These are phyloP conservation scores for Caenorhabditis sp. DNA, from an alignment of 2,888 invertebrate genomes.

Conservation along the genomic window DNA sequence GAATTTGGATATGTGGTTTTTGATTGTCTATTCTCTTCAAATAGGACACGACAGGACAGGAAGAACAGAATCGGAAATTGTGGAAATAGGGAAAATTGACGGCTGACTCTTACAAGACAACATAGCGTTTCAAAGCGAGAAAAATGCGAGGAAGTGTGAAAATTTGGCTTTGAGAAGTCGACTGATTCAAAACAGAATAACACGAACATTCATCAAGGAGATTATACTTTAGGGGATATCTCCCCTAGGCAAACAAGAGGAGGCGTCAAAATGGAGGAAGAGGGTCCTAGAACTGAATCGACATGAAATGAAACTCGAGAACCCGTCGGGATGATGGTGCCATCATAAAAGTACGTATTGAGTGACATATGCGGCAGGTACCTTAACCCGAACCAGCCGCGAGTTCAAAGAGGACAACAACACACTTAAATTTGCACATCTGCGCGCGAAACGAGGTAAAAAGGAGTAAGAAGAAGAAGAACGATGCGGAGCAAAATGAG, in stretches of 20 bases:
- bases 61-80: too few species aligned
- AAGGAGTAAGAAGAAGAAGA: too few species aligned
- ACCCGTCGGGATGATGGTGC: slow-evolving; percentile 49
- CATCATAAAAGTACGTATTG: slow-evolving; percentile 60
- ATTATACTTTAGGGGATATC: slow-evolving; percentile 52
- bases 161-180: not conserved
- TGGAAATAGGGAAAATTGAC: too few species aligned
- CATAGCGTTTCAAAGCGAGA: too few species aligned
- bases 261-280: slow-evolving; percentile 43
- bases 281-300: too few species aligned
- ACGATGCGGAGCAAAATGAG: not conserved
- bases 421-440: slow-evolving; percentile 54
- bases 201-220: slow-evolving; percentile 46
- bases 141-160: not conserved
- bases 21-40: not conserved
- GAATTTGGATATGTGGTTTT: not conserved
- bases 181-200: slow-evolving; percentile 19
- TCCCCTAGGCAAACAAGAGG: slow-evolving; percentile 33
- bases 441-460: slow-evolving; percentile 23
- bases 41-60: too few species aligned
- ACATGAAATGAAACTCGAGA: slow-evolving; percentile 45
- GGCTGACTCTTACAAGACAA: too few species aligned
- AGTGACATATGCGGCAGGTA: slow-evolving; percentile 51
- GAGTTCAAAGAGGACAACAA: slow-evolving; percentile 23
- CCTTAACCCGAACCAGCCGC: slow-evolving; percentile 16